Evolutionary conservation across 2,888 invertebrate genomes (phyloP), one percentile per base, ranked within the genome.

Genomic region (Chirona hameri): DNA sequence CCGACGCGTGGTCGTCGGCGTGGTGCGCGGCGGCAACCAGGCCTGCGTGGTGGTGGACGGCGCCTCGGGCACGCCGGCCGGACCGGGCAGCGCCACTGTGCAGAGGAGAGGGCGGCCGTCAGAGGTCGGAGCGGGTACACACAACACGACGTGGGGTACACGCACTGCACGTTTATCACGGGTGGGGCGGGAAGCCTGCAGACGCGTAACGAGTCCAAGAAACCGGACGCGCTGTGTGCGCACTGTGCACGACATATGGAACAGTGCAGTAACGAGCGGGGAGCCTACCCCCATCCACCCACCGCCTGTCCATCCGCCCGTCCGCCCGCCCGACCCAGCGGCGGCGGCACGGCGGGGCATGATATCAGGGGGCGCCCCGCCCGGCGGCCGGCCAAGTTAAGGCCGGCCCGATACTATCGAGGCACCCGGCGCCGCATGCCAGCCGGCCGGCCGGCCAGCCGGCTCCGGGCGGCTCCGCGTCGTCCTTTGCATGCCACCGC

Each of bases 1-100:
- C 15, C 27, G 83, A 12, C 82, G 55, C 52, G 82, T 76, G 86
- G 89, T 89, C 7, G 76, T 1, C 10, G 46, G 21, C 15, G 76
- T 46, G 7, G 76, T 76, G 9, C 46, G 76, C 46, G 39, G 15
- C 46, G 46, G 24, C 76, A 46, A 0, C 76, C 76, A 76, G 24
- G 31, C 46, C 21, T 18, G 39, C 9, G 76, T 24, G 46, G 24
- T 21, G 39, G 27, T 14, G 7, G 76, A 18, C 5, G 27, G 18
- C 21, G 21, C 39, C 46, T 76, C 27, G 10, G 24, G 15, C 39
- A 1, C 7, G 15, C 21, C 31, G 27, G 27, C 3, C 27, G 69
- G 69, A 10, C 31, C 72, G 4, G 29, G 29, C 72, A 72, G 72
- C 31, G 27, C 27, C 29, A 29, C 72, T 72, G 72, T 18, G 18